These are phyloP conservation scores for Tetragonula clypearis DNA, from an alignment of 1,140 invertebrate species.

Conservation along the genomic window DNA sequence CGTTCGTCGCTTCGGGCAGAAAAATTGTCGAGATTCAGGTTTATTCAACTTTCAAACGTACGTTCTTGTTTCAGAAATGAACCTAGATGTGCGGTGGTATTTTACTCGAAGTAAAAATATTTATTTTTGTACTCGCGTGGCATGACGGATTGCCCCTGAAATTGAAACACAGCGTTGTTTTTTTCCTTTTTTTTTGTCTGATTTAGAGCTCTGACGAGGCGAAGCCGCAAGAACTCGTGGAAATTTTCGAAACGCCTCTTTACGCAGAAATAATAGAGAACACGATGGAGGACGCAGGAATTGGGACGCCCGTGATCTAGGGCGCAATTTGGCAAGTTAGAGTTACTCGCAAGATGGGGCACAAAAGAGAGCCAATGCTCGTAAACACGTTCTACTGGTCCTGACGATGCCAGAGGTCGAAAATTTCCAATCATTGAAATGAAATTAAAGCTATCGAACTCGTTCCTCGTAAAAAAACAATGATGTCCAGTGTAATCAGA, in stretches of 20 bases:
- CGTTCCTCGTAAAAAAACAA: background rate
- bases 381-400: conserved; percentile 24
- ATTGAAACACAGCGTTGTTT: background rate
- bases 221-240: background rate
- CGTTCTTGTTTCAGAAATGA: background rate
- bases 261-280: conserved; percentile 43
- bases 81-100: background rate
- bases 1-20: no score
- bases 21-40: background rate
- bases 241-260: conserved; percentile 16
- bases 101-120: conserved; percentile 5
- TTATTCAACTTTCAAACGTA: no score
- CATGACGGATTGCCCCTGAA: background rate
- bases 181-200: no score
- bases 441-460: background rate
- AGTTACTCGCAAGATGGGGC: conserved; percentile 22
- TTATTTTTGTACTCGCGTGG: background rate
- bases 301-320: conserved; percentile 44
- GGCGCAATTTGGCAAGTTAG: conserved; percentile 50
- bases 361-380: conserved; percentile 32
- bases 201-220: background rate
- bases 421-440: conserved; percentile 2
- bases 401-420: conserved; percentile 27
- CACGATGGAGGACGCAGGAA: conserved; percentile 38
- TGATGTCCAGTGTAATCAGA: background rate